Percentiles rank a stretch among this genome's conserved stretches.
Evolutionary conservation across 2,797 vertebrate species (phyloP).

Genomic region (Mycteria americana): DNA sequence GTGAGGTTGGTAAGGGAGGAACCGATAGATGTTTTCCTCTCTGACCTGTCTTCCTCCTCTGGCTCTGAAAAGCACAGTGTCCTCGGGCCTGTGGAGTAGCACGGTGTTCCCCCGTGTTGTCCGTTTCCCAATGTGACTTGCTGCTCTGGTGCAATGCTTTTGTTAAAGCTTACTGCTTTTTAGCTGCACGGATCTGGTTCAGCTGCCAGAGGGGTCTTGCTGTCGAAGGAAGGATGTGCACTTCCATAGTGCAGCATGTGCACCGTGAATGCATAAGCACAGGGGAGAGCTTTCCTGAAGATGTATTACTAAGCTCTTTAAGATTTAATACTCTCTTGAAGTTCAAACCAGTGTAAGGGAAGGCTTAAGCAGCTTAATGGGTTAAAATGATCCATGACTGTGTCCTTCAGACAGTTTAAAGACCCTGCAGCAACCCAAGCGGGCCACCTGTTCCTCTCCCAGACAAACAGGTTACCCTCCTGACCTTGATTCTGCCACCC

Average conservation of each 20-base stretch:
- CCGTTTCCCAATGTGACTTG: background rate
- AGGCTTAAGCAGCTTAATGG: constrained; percentile 61
- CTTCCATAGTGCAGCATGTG: background rate
- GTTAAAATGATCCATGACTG: constrained; percentile 54
- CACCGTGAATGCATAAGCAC: background rate
- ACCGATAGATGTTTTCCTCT: background rate
- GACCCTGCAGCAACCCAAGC: constrained; percentile 11
- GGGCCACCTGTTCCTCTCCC: constrained; percentile 61
- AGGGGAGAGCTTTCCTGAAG: constrained; percentile 37
- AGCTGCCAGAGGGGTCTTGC: background rate
- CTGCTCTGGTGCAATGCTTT: background rate
- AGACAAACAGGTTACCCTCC: constrained; percentile 46
- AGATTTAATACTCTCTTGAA: constrained; percentile 59
- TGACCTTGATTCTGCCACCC: constrained; percentile 60
- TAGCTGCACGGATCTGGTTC: background rate
- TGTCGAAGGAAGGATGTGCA: background rate
- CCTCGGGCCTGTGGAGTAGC: background rate
- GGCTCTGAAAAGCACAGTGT: background rate
- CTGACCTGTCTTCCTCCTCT: background rate
- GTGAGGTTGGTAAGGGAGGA: background rate
- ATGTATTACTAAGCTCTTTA: constrained; percentile 64
- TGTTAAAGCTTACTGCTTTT: background rate
- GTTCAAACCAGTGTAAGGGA: constrained; percentile 37
- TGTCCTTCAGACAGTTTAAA: constrained; percentile 67
- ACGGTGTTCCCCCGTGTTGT: background rate